Conservation (phyloP, 2,888 invertebrate species). For the Cerceris ruficornis region DNA sequence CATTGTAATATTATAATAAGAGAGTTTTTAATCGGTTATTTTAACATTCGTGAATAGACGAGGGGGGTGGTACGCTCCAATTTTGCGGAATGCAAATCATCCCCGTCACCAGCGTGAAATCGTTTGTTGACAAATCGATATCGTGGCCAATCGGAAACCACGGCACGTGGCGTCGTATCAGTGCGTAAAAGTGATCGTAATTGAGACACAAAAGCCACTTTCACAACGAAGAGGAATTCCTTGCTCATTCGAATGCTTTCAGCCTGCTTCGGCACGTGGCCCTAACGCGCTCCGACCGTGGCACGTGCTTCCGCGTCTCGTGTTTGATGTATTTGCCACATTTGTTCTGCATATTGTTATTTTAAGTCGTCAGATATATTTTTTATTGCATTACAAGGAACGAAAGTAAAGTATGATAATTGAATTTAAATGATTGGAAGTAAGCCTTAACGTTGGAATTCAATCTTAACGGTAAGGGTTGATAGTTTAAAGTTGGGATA, state of each 20-base stretch:
- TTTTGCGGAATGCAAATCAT: neutral
- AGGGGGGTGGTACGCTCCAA: neutral
- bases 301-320: conserved; percentile 34
- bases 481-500: too few species aligned
- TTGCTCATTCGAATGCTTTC: conserved; percentile 50
- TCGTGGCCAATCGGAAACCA: conserved; percentile 50
- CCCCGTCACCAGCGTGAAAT: neutral
- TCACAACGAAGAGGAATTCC: conserved; percentile 46
- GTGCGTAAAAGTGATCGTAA: conserved; percentile 65
- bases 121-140: conserved; percentile 40
- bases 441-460: too few species aligned
- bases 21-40: too few species aligned
- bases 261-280: conserved; percentile 62
- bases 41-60: too few species aligned
- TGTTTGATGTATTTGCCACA: conserved; percentile 20
- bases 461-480: too few species aligned
- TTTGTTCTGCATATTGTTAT: neutral
- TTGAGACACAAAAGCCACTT: conserved; percentile 77
- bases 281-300: conserved; percentile 43
- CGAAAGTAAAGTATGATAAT: too few species aligned
- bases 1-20: too few species aligned
- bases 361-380: too few species aligned
- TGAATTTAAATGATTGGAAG: too few species aligned
- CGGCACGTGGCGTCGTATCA: conserved; percentile 57
- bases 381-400: too few species aligned